Evolutionary conservation across 37 sponge, comb jelly and placozoan species (phyloP), one percentile per base, ranked within the genome.

Genomic region (Chondrilla cf. caribensis): DNA sequence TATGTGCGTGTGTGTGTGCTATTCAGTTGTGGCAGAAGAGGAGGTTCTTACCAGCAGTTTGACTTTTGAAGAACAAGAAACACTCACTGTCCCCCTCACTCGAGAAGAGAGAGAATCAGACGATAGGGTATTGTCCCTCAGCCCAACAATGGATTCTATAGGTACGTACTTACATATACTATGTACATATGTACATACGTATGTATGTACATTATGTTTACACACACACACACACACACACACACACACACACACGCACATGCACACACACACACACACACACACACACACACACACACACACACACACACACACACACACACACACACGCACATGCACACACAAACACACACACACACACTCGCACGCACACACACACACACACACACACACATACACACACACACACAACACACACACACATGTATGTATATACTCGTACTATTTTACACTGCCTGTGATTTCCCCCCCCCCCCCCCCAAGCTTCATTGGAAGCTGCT

Each of bases 291-390:
- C 51, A 58, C 77, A 59, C 31, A 58, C 62, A 76, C 60, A 73
- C 78, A 76, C 84, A 75, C 64, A 84, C 40, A 75, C 60, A 58
- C 43, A 58, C 77, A 75, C 77, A 75, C 84, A 73, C 64, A 84
- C 77, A 84, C 64, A 76, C 65, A 84, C 42, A 58, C 77, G 75
- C 84, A 84, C 64, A 75, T 64, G 32, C 64, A 75, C 84, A 76
- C 62, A 79, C 44, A 39, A 2, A 65, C 70, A 79, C 75, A 86
- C 81, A 58, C 47, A 80, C 37, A 80, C 24, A 58, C 81, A 60
- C 65, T 29, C 32, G 26, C 64, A 58, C 47, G 58, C 37, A 80
- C 59, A 72, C 84, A 72, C 54, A 67, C 39, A 54, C 76, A 83
- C 76, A 83, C 84, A 70, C 76, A 83, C 84, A 83, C 76, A 80